Percentiles rank a stretch among this genome's conserved stretches.
Conservation (phyloP, 2,888 invertebrate species). For the Baronia brevicornis region DNA sequence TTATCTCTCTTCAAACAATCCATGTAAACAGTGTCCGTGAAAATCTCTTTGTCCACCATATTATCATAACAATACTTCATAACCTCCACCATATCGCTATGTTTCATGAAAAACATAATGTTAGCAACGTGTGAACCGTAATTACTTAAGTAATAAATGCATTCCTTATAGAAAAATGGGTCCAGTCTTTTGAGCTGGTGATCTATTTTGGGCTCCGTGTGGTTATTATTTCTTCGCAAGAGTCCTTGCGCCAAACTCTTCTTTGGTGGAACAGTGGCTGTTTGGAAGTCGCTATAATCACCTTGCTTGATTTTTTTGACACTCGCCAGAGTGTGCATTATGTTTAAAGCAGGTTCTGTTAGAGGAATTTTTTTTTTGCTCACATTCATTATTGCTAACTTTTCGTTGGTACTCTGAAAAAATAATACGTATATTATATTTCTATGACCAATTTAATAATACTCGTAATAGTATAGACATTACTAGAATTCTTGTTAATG, state of each 20-base stretch:
- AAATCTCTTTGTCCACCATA: slow-evolving; percentile 80
- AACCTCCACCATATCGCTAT: slow-evolving; percentile 81
- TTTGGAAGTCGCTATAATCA: slow-evolving; percentile 71
- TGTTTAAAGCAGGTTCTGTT: slow-evolving; percentile 76
- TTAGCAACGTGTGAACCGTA: slow-evolving; percentile 86
- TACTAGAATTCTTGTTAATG: too few relatives aligned
- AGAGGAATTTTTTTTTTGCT: slow-evolving; percentile 65
- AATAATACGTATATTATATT: too few relatives aligned
- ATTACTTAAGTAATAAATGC: slow-evolving; percentile 85
- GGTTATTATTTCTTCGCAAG: slow-evolving; percentile 47
- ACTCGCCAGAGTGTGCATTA: slow-evolving; percentile 75
- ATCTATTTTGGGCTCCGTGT: slow-evolving; percentile 48
- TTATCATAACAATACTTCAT: slow-evolving; percentile 82
- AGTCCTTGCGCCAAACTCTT: slow-evolving; percentile 65
- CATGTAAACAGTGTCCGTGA: slow-evolving; percentile 82
- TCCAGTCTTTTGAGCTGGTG: slow-evolving; percentile 57
- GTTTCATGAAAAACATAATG: slow-evolving; percentile 84
- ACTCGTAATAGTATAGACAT: too few relatives aligned
- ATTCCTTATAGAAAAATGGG: slow-evolving; percentile 82
- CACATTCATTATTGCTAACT: slow-evolving; percentile 53
- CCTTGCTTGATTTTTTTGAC: slow-evolving; percentile 74
- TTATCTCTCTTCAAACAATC: slow-evolving; percentile 80
- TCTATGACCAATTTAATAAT: too few relatives aligned
- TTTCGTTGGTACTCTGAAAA: slow-evolving; percentile 60
- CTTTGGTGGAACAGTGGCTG: slow-evolving; percentile 47